Evolutionary conservation across 2,888 invertebrate species (phyloP).

Genomic region (Stenichneumon culpator): DNA sequence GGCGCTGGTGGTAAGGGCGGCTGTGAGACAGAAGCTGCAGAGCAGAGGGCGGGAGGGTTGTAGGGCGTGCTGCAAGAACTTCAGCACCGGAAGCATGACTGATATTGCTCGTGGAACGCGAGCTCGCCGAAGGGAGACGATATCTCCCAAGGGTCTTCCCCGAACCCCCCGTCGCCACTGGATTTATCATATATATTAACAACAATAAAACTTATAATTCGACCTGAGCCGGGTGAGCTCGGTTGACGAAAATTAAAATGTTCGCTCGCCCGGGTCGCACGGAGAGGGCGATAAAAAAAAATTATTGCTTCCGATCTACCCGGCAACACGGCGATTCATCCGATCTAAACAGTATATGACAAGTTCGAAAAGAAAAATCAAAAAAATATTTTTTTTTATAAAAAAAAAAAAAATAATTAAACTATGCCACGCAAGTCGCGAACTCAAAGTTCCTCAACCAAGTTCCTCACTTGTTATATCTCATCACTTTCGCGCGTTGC

Average conservation of each 20-base stretch:
- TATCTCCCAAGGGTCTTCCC: slow-evolving; percentile 68
- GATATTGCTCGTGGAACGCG: slow-evolving; percentile 71
- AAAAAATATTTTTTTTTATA: background rate
- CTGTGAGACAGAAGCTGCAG: slow-evolving; percentile 44
- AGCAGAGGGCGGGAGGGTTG: slow-evolving; percentile 38
- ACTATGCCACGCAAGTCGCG: background rate
- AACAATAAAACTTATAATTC: slow-evolving; percentile 77
- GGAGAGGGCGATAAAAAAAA: slow-evolving; percentile 14
- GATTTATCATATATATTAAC: slow-evolving; percentile 77
- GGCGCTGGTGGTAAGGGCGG: slow-evolving; percentile 38
- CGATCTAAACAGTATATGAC: background rate
- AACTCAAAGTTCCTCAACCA: background rate
- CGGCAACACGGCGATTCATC: background rate
- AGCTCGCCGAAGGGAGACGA: slow-evolving; percentile 66
- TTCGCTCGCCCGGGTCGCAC: slow-evolving; percentile 67
- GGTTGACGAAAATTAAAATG: slow-evolving; percentile 73
- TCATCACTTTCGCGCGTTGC: slow-evolving; percentile 1
- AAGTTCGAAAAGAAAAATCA: no score
- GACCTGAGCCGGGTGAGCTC: slow-evolving; percentile 54
- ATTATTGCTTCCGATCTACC: slow-evolving; percentile 13
- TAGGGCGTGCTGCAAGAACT: slow-evolving; percentile 66
- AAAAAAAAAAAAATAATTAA: background rate
- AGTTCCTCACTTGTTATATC: background rate
- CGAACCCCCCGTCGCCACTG: slow-evolving; percentile 52
- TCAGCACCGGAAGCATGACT: slow-evolving; percentile 70